These are phyloP conservation scores for Tympanuchus pallidicinctus DNA, from an alignment of 2,113 vertebrate species.

Conservation along the genomic window DNA sequence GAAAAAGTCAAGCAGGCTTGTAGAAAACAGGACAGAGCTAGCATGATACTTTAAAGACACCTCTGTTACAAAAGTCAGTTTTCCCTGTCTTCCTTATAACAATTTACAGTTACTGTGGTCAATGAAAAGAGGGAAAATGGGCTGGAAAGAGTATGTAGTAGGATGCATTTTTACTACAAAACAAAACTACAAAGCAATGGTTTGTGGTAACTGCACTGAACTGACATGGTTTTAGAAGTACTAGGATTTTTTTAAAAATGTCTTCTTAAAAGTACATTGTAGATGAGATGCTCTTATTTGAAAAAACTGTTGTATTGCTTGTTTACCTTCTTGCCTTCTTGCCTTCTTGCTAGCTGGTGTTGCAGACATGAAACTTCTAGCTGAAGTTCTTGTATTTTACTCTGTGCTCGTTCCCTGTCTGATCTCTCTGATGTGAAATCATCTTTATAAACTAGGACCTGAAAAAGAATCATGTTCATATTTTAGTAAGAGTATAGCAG, in stretches of 20 bases:
- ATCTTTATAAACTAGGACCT: constrained; percentile 90
- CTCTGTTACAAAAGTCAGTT: neutral
- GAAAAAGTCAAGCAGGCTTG: neutral
- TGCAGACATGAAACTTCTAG: constrained; percentile 81
- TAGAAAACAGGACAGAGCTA: neutral
- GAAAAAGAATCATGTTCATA: constrained; percentile 1
- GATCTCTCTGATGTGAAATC: constrained; percentile 91
- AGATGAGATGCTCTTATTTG: neutral
- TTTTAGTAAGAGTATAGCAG: neutral
- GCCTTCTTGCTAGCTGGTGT: constrained; percentile 75
- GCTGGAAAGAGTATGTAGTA: neutral
- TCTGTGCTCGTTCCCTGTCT: constrained; percentile 91
- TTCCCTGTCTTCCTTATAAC: neutral
- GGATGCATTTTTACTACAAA: neutral
- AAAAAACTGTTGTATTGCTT: neutral
- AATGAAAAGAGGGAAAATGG: neutral
- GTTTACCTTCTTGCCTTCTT: constrained; percentile 75
- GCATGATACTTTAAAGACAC: neutral
- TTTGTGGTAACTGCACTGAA: neutral
- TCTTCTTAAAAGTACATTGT: neutral
- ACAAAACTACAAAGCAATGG: neutral
- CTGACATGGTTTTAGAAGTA: neutral
- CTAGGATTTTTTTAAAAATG: neutral
- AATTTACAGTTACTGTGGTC: neutral
- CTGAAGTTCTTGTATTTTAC: constrained; percentile 86